Percentiles rank a stretch among this genome's conserved stretches.
phyloP scores from a whole-genome alignment of 2,113 vertebrate genomes.

The Eulemur macaco region DNA sequence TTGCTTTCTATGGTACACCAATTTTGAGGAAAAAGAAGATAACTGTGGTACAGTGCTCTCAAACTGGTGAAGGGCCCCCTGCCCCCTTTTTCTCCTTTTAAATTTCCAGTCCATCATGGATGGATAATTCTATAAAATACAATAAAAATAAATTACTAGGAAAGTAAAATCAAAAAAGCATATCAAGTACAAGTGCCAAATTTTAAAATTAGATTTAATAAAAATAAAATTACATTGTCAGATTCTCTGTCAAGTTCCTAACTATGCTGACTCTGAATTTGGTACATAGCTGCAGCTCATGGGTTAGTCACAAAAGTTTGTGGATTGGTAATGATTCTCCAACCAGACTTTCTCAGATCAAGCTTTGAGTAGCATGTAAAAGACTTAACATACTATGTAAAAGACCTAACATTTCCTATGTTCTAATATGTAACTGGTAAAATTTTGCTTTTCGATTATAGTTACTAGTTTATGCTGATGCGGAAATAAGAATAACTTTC shows the following conservation, averaged over 20 bases:
- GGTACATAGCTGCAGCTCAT: not conserved
- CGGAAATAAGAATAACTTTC: not conserved
- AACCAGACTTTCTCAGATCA: not conserved
- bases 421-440: not conserved
- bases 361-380: not conserved
- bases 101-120: not conserved
- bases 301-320: not conserved
- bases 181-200: not conserved
- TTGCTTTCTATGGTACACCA: not conserved
- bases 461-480: not conserved
- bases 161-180: slow-evolving; percentile 43
- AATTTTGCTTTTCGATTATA: not conserved
- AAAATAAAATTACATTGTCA: not conserved
- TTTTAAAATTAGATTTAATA: slow-evolving; percentile 21
- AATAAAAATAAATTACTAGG: slow-evolving; percentile 22
- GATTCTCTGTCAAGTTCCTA: not conserved
- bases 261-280: not conserved
- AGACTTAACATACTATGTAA: not conserved
- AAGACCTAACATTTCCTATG: not conserved
- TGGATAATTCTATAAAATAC: not conserved
- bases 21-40: not conserved
- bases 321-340: not conserved
- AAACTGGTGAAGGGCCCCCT: not conserved
- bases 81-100: not conserved
- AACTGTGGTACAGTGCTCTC: not conserved